These are phyloP conservation scores for Hucho hucho DNA, from an alignment of 2,113 vertebrate genomes.

Conservation along the genomic window DNA sequence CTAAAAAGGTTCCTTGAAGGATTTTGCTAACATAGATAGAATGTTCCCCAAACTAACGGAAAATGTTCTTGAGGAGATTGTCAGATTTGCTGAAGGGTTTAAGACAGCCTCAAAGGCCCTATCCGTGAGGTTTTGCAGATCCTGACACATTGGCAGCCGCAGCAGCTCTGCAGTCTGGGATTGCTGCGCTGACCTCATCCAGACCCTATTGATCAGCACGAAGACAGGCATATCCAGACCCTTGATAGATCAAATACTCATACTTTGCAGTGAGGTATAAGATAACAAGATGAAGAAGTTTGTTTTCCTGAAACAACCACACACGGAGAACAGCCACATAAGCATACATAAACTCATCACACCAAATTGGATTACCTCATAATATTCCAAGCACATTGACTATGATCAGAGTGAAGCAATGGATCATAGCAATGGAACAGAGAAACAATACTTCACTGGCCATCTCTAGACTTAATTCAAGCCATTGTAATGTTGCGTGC, in stretches of 20 bases:
- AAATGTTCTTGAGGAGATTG: constrained; percentile 35
- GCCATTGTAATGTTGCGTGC: neutral
- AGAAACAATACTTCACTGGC: neutral
- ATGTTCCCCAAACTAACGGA: too few relatives aligned
- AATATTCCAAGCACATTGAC: too few relatives aligned
- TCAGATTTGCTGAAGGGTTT: constrained; percentile 41
- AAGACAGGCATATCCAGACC: constrained; percentile 20
- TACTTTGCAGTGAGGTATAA: neutral
- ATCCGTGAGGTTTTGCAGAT: constrained; percentile 24
- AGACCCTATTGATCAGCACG: constrained; percentile 17
- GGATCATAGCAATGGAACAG: too few relatives aligned
- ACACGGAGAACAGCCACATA: neutral
- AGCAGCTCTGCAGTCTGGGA: constrained; percentile 14
- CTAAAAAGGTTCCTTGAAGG: too few relatives aligned
- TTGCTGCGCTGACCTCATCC: constrained; percentile 24
- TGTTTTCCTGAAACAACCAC: neutral
- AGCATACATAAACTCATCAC: too few relatives aligned
- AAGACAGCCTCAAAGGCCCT: constrained; percentile 31
- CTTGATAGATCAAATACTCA: neutral
- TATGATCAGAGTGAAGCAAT: too few relatives aligned
- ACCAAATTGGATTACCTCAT: too few relatives aligned
- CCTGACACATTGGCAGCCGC: constrained; percentile 27
- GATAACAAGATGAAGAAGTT: neutral
- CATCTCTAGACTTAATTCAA: neutral
- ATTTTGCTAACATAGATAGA: too few relatives aligned